Base-by-base conservation (phyloP, 2,797 vertebrate genomes). In the Spheniscus humboldti region DNA sequence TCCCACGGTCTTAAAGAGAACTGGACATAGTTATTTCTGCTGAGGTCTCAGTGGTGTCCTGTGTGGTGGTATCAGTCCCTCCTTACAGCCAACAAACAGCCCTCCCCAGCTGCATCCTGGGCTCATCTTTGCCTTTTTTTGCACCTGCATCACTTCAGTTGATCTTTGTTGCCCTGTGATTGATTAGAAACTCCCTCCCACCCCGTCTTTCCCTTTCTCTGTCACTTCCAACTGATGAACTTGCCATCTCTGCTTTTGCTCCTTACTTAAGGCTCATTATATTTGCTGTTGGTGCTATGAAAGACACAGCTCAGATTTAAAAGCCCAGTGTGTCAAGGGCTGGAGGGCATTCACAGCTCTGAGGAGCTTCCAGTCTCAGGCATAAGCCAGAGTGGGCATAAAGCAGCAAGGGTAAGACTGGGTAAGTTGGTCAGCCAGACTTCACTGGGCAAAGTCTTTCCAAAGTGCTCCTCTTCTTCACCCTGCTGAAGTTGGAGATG, bases 271-370 rank as follows among this genome's bases (percentile, higher is more conserved):
- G 66, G 20, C 22, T 79, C 9, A 0, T 50, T 24, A 7, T n/a
- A 3, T 69, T 76, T 71, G 56, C 37, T 68, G 11, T 0, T 68
- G 56, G 22, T 86, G 78, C 23, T 53, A 2, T 1, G 7, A 12
- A 22, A 74, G 39, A 4, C 27, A 23, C 9, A 22, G 4, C 3
- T 77, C 27, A 22, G 13, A 37, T 41, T 43, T 16, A 13, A 71
- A 59, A 27, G 48, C 30, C 25, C 2, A 0, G 15, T 4, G 31
- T 37, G 59, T 6, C 1, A 6, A 17, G n/a, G 18, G 30, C 24
- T 77, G 22, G 37, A 71, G 24, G 28, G 25, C 27, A 27, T n/a
- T 60, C 6, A 4, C 30, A 72, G 22, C 30, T 62, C 41, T 9
- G 31, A 74, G 62, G 67, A 80, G 33, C 50, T 79, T 50, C n/a